phyloP scores from a whole-genome alignment of 2,113 vertebrate species.

The Cariama cristata region DNA sequence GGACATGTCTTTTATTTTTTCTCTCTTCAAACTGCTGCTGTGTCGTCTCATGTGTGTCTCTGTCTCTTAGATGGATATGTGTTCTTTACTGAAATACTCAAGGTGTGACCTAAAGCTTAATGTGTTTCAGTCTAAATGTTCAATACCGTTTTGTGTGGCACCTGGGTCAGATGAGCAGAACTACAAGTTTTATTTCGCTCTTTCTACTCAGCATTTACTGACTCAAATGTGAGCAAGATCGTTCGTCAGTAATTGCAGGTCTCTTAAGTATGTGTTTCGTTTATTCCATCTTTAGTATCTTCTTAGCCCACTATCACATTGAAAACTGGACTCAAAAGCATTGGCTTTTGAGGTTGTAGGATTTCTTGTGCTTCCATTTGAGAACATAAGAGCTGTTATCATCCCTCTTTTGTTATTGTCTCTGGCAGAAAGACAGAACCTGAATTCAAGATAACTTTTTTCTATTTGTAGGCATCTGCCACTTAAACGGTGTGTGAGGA shows the following conservation, averaged over 20 bases:
- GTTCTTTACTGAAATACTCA: background rate
- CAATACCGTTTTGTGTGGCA: background rate
- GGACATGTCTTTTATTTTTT: background rate
- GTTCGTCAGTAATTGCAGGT: background rate
- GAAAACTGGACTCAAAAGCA: background rate
- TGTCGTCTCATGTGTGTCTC: background rate
- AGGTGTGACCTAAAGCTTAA: background rate
- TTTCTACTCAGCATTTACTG: background rate
- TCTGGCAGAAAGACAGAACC: background rate
- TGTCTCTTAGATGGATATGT: background rate
- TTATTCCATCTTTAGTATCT: background rate
- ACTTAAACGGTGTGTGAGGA: background rate
- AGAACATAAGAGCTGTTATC: background rate
- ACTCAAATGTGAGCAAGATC: background rate
- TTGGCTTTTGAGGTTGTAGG: background rate
- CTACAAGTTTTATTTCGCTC: background rate
- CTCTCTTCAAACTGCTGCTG: background rate
- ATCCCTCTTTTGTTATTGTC: background rate
- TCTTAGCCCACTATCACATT: background rate
- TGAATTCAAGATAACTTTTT: background rate
- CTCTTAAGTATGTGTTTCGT: background rate
- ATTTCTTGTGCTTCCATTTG: background rate
- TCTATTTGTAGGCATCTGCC: background rate
- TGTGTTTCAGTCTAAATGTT: background rate
- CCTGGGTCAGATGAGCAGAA: background rate